Evolutionary conservation across 2,113 vertebrate species (phyloP), one percentile per base, ranked within the genome.

Genomic region (Trogon surrucura): DNA sequence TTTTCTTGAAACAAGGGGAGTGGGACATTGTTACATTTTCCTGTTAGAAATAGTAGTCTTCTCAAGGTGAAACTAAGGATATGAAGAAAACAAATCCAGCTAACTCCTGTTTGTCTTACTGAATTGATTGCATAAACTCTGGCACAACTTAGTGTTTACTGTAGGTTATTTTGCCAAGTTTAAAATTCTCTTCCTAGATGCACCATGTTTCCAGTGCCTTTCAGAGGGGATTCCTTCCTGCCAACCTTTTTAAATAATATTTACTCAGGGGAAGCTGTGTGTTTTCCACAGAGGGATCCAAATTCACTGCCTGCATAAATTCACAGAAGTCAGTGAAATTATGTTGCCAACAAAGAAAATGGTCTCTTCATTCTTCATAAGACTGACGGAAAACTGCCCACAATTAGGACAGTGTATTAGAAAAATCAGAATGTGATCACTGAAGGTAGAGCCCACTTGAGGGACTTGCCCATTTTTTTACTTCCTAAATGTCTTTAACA

Each of bases 201-300:
- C 13, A 70, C 73, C 25, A 15, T 8, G 1, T 85, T 95, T 70
- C 71, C 67, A 74, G 20, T 66, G 67, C 61, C 72, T 89, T 96
- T 67, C 74, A 71, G 85, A 66, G 79, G 67, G 71, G 44, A 90
- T 80, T 93, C 88, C 79, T 90, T 80, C 91, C 82, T 88, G 71
- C 44, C 85, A 74, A 10, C 16, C 34, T 18, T 73, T 77, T 56
- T 77, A 44, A 41, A 48, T 50, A 83, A 83, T 80, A 62, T 80
- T 85, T 94, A 85, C 32, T 65, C 36, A 69, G 56, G 56, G 56
- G 71, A 91, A 91, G 54, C 47, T 70, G 50, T 3, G 27, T 82
- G 72, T 85, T 92, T 93, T 75, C 65, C 91, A 81, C 38, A 48
- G 11, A 11, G 26, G 27, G 71, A 44, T 90, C 67, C 82, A 74